Evolutionary conservation across 2,888 invertebrate genomes (phyloP), one percentile per base, ranked within the genome.

Genomic region (Amphipyra tragopoginis): DNA sequence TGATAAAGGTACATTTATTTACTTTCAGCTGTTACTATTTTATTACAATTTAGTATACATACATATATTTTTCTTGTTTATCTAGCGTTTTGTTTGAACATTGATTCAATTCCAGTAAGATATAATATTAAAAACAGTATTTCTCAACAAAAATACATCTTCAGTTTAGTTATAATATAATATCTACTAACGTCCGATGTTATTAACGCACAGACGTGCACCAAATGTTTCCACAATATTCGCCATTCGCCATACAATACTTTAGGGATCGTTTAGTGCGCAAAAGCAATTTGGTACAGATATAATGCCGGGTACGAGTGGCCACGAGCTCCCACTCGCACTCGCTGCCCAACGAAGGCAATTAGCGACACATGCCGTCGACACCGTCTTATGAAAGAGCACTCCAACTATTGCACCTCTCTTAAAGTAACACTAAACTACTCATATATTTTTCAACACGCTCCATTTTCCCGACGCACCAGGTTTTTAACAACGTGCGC

Each of bases 321-420:
- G 63, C 52, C 57, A 49, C 60, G 52, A 66, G 66, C 60, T 54
- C 71, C 63, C 71, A 76, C 79, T 81, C 80, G 77, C 84, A 75
- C 79, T 81, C 80, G 78, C 84, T 85, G 86, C 72, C 87, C 87
- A 86, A 86, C 84, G 85, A 85, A 84, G 87, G 88, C 90, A 91
- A 92, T 93, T 92, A 91, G 88, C 72, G 84, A 82, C 91, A 91
- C 85, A 88, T 87, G 90, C 85, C 85, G 86, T 83, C 85, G 79
- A 83, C 88, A 82, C 81, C 79, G 77, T 74, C 83, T 80, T 80
- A 63, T 74, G 71, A 78, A 79, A 84, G 79, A 72, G 79, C 79
- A 75, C 81, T 84, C 72, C 75, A 82, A 83, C 85, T 86, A 86
- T 83, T 81, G 72, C 77, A 69, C 68, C 65, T 79, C 69, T 78